Evolutionary conservation across 2,888 invertebrate genomes (phyloP), one percentile per base, ranked within the genome.

Genomic region (Alitta virens): DNA sequence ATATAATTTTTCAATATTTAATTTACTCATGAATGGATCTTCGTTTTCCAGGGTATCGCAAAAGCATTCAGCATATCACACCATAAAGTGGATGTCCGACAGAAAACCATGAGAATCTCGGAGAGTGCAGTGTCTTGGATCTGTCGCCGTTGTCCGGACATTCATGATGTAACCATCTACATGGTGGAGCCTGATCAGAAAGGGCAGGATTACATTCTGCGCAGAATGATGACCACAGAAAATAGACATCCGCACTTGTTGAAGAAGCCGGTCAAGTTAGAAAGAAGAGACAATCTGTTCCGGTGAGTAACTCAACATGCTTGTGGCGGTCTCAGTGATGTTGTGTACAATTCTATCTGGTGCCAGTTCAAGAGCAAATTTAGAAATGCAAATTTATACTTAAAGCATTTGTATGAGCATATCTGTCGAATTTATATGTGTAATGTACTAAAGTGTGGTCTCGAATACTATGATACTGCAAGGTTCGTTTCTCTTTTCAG

Each of bases 121-220:
- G 80, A 81, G 67, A 77, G 76, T 62, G 81, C 80, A 7, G 73
- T 78, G 24, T 74, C 76, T 0, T 81, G 80, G 81, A 79, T 81
- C 53, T 75, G 77, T 61, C 71, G 78, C 14, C 71, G 79, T 2
- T 75, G 77, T 60, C 74, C 75, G 0, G 72, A 76, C 54, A 76
- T 81, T 27, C 63, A 71, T 21, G 78, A 78, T 62, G 73, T 79
- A 43, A 71, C 71, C 12, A 71, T 77, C 16, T 81, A 79, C 68
- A 74, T 81, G 71, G 77, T 78, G 24, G 81, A 81, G 66, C 78
- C 78, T 2, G 75, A 74, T 43, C 66, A 64, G 18, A 74, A 72
- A 27, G 64, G 24, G 1, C 66, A 72, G 25, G 79, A 78, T 65
- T 77, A 74, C 66, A 72, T 78, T 3, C 71, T 81, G 56, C 62